Evolutionary conservation across 1,140 invertebrate genomes (phyloP).

Genomic region (Anastrepha ludens): DNA sequence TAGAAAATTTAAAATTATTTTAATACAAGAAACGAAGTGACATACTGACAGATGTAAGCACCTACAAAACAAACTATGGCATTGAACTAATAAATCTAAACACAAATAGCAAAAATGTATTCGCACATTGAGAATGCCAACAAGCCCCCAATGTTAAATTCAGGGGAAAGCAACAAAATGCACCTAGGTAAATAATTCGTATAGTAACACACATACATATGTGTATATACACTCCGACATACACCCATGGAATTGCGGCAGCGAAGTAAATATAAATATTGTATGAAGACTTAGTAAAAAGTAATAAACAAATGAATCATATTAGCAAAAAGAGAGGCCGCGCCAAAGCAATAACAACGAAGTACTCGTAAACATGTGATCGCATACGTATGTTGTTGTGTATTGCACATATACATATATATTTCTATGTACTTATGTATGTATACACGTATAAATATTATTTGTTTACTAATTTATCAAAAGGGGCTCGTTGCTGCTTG

Average conservation of each 20-base stretch:
- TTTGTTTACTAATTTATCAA: conserved; percentile 27
- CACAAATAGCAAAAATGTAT: neutral
- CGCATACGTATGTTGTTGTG: neutral
- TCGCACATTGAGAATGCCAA: neutral
- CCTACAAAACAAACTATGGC: neutral
- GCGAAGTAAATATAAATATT: neutral
- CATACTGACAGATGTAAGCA: neutral
- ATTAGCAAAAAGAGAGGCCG: neutral
- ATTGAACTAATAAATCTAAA: neutral
- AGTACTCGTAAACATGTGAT: neutral
- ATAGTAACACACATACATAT: neutral
- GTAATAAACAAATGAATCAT: conserved; percentile 23
- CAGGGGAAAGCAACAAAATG: neutral
- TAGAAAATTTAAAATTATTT: no score
- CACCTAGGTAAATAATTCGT: neutral
- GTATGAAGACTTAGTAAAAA: neutral
- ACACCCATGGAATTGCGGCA: neutral
- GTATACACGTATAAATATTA: neutral
- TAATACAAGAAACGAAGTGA: neutral
- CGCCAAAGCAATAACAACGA: neutral
- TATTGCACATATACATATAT: neutral
- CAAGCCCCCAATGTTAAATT: neutral
- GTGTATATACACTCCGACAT: neutral
- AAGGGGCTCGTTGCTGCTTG: conserved; percentile 2
- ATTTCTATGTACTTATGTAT: neutral